phyloP scores from a whole-genome alignment of 2,888 invertebrate genomes.

The Drosophila anceps region DNA sequence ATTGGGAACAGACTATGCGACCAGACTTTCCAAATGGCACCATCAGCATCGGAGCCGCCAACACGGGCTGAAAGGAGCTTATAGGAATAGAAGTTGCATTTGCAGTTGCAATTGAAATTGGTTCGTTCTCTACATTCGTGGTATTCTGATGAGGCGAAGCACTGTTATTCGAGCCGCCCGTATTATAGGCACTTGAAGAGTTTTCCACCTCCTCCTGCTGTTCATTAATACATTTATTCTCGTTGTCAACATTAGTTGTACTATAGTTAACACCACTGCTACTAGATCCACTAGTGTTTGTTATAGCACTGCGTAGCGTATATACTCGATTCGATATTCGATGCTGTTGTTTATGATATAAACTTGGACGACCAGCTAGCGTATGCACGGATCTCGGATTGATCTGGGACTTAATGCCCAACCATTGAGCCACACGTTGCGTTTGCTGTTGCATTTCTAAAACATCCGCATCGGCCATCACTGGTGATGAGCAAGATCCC shows the following conservation, averaged over 20 bases:
- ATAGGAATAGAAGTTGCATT: neutral
- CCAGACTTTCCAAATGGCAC: conserved; percentile 53
- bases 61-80: neutral
- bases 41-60: conserved; percentile 47
- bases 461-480: conserved; percentile 37
- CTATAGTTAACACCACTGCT: conserved; percentile 64
- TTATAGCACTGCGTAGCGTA: conserved; percentile 74
- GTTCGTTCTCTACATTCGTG: conserved; percentile 32
- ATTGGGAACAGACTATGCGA: conserved; percentile 47
- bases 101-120: neutral
- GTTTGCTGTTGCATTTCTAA: conserved; percentile 77
- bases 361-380: conserved; percentile 37
- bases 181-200: conserved; percentile 91
- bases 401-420: conserved; percentile 74
- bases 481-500: conserved; percentile 63
- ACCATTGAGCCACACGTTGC: conserved; percentile 83
- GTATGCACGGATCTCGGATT: conserved; percentile 43
- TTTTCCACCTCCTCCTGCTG: conserved; percentile 87
- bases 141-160: conserved; percentile 81
- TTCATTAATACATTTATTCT: conserved; percentile 43
- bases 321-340: conserved; percentile 55
- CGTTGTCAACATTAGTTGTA: conserved; percentile 32
- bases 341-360: conserved; percentile 36
- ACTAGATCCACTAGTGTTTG: conserved; percentile 75
- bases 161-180: conserved; percentile 91